Evolutionary conservation across 2,888 invertebrate genomes (phyloP).

Genomic region (Trachelus tabidus): DNA sequence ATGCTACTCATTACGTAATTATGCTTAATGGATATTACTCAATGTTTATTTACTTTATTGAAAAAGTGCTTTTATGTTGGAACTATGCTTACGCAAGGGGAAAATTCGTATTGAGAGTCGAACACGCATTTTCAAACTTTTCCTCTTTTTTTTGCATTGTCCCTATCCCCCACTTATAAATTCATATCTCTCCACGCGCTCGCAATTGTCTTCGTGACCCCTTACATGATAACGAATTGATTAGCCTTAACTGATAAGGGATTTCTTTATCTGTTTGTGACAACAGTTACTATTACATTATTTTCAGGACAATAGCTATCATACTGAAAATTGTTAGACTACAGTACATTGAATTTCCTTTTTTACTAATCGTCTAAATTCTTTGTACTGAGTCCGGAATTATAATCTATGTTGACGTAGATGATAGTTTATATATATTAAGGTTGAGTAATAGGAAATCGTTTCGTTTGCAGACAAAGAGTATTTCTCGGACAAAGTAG

Average conservation of each 20-base stretch:
- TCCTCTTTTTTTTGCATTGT: neutral
- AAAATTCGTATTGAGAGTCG: neutral
- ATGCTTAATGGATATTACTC: neutral
- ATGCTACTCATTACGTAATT: neutral
- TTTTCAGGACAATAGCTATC: neutral
- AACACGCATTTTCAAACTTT: neutral
- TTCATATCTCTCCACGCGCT: neutral
- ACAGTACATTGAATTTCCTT: neutral
- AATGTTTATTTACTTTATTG: neutral
- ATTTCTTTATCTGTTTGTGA: neutral
- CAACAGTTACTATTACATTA: neutral
- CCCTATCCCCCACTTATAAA: neutral
- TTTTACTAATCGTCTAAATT: neutral
- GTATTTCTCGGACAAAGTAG: neutral
- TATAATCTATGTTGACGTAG: neutral
- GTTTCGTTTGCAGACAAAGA: neutral
- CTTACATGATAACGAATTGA: neutral
- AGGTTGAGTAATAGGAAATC: neutral
- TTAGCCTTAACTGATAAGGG: neutral
- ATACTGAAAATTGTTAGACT: neutral
- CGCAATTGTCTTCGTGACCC: neutral
- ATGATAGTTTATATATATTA: neutral
- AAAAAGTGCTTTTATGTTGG: neutral
- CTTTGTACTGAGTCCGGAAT: neutral
- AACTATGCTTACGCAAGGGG: neutral